A percentile compares a stretch with the other conserved stretches of the same genome.
Conservation (phyloP, 2,888 invertebrate species). For the Epicampocera succincta region DNA sequence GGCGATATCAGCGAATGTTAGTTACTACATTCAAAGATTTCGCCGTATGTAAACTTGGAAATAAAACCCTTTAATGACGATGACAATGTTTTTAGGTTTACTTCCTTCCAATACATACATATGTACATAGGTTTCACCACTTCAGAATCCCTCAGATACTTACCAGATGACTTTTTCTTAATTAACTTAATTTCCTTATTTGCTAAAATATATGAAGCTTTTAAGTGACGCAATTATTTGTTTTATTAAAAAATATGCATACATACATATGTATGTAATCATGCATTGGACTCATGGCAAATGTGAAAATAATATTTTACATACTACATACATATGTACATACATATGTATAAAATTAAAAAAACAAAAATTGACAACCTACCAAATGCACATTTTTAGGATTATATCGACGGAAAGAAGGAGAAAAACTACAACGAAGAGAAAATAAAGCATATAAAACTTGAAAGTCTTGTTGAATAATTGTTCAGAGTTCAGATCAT, state of each 20-base stretch:
- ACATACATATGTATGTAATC: too few species aligned
- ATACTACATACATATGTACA: too few species aligned
- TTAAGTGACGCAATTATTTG: neutral
- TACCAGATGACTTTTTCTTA: neutral
- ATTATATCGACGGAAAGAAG: constrained; percentile 25
- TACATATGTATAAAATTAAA: too few species aligned
- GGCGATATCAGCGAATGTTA: constrained; percentile 12
- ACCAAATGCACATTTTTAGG: constrained; percentile 57
- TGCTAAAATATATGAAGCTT: constrained; percentile 12
- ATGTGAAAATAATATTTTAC: constrained; percentile 5
- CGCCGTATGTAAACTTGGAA: constrained; percentile 24
- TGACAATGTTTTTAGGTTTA: neutral
- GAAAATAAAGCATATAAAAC: constrained; percentile 57
- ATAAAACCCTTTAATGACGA: constrained; percentile 12
- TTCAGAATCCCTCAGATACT: neutral
- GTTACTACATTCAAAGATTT: neutral
- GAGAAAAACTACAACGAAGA: constrained; percentile 72
- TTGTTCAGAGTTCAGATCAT: constrained; percentile 73
- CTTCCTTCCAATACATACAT: too few species aligned
- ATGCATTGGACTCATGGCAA: constrained; percentile 65
- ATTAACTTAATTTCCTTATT: too few species aligned
- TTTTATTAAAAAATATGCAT: too few species aligned
- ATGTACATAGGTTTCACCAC: constrained; percentile 61
- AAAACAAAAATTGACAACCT: constrained; percentile 34
- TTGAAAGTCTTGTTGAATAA: constrained; percentile 65